Conservation (phyloP, 2,797 vertebrate genomes). For the Alectoris magna region DNA sequence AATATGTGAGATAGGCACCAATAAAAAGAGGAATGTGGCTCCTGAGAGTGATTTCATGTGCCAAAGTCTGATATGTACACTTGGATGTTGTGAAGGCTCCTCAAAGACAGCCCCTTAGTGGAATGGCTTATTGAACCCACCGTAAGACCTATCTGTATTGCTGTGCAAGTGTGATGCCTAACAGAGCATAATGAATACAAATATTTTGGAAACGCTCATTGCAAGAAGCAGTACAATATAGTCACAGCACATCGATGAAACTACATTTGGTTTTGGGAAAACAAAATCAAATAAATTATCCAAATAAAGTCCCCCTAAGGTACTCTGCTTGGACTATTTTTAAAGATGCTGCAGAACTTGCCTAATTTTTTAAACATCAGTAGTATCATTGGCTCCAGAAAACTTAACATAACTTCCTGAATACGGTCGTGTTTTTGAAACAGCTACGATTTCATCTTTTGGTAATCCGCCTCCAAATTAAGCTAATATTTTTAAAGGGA, state of each 20-base stretch:
- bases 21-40: neutral
- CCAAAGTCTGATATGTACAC: neutral
- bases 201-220: neutral
- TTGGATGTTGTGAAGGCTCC: neutral
- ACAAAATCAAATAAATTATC: neutral
- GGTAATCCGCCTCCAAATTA: neutral
- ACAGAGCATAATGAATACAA: neutral
- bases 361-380: accelerated
- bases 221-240: neutral
- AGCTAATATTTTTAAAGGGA: neutral
- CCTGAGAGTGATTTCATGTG: neutral
- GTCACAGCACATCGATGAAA: neutral
- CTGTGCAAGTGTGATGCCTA: neutral
- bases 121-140: neutral
- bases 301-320: neutral
- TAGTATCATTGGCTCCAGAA: neutral
- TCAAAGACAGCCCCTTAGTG: neutral
- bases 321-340: neutral
- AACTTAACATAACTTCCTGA: neutral
- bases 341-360: neutral
- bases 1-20: neutral
- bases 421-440: neutral
- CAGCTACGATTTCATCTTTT: neutral
- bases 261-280: neutral
- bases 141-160: neutral